phyloP scores from a whole-genome alignment of 2,888 invertebrate genomes.

The Liposcelis brunnea region DNA sequence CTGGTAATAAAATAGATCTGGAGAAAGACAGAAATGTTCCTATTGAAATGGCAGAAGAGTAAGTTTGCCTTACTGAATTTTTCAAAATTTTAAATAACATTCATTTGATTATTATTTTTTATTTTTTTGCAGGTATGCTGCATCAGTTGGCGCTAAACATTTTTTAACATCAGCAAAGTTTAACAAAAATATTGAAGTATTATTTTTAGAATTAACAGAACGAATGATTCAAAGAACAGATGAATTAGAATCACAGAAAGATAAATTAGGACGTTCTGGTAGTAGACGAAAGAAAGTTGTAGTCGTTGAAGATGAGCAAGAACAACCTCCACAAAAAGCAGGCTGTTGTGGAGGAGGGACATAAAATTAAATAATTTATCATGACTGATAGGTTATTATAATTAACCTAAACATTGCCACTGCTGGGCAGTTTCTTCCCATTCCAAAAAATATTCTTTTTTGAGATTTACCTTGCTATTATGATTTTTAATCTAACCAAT shows the following conservation, averaged over 20 bases:
- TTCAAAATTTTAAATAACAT: background rate
- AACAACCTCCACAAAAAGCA: conserved; percentile 21
- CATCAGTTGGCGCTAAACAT: conserved; percentile 80
- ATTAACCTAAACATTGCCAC: too few relatives aligned
- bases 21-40: conserved; percentile 78
- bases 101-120: background rate
- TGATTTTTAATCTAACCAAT: too few relatives aligned
- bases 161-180: conserved; percentile 86
- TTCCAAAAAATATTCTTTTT: too few relatives aligned
- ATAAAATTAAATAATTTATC: too few relatives aligned
- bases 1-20: conserved; percentile 93
- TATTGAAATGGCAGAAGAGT: conserved; percentile 73
- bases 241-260: conserved; percentile 21
- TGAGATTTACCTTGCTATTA: too few relatives aligned
- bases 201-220: conserved; percentile 68
- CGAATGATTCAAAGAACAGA: conserved; percentile 43
- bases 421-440: too few relatives aligned
- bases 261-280: conserved; percentile 24
- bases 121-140: conserved; percentile 53
- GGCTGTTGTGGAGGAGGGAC: conserved; percentile 25
- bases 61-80: conserved; percentile 23
- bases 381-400: too few relatives aligned
- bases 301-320: conserved; percentile 28
- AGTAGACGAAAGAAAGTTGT: conserved; percentile 29
- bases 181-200: conserved; percentile 79